Conservation (phyloP, 2,797 vertebrate species). For the Cossypha polioptera region DNA sequence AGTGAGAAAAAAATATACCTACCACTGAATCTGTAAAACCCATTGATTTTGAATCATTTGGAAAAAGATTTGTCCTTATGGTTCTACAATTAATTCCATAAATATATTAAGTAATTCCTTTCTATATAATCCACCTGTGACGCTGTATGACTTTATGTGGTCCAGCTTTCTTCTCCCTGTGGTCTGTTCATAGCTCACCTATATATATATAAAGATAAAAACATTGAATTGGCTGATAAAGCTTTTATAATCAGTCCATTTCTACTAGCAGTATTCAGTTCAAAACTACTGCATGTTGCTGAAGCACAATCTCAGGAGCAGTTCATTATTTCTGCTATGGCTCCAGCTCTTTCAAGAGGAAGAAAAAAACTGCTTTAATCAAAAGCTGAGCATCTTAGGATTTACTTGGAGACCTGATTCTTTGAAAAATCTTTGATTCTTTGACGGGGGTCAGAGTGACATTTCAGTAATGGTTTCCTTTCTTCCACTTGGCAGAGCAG, state of each 20-base stretch:
- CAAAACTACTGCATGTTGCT: background rate
- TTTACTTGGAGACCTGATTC: background rate
- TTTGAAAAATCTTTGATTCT: constrained; percentile 35
- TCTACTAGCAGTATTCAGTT: background rate
- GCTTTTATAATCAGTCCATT: background rate
- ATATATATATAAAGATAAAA: background rate
- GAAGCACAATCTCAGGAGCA: background rate
- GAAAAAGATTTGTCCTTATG: background rate
- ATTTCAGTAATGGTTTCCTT: constrained; percentile 12
- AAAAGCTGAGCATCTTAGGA: background rate
- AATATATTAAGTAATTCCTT: background rate
- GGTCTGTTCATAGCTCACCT: background rate
- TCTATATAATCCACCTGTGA: background rate
- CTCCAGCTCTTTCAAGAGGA: background rate
- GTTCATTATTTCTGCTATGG: background rate
- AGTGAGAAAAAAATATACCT: background rate
- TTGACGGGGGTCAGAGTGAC: constrained; percentile 24
- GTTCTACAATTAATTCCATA: background rate
- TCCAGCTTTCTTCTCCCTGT: background rate
- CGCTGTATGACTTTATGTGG: background rate
- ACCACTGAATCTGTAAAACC: background rate
- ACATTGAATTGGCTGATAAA: background rate
- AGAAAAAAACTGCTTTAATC: background rate
- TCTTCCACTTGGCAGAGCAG: constrained; percentile 18
- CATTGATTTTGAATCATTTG: background rate